Percentiles rank a stretch among this genome's conserved stretches.
These are phyloP conservation scores for Oceanodroma tethys DNA, from an alignment of 2,113 vertebrate species.

Conservation along the genomic window DNA sequence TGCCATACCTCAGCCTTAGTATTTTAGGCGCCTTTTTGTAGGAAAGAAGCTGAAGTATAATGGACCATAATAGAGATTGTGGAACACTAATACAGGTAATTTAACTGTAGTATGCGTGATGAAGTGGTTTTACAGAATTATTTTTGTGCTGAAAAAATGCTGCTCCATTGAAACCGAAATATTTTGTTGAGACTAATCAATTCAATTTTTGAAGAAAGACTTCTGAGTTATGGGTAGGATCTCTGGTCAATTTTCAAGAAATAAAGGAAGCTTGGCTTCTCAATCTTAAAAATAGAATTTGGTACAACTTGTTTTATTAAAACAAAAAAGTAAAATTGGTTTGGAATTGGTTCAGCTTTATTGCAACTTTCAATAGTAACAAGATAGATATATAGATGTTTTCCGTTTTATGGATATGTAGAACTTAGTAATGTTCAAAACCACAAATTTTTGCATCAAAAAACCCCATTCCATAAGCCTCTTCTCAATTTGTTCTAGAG, in stretches of 20 bases:
- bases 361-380: neutral
- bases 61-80: neutral
- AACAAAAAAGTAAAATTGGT: neutral
- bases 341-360: neutral
- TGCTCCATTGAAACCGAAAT: neutral
- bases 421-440: neutral
- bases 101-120: accelerated
- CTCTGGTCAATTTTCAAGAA: neutral
- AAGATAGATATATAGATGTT: neutral
- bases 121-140: neutral
- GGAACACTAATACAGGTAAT: too few species aligned
- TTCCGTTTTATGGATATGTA: neutral
- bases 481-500: neutral
- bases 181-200: neutral
- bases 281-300: neutral
- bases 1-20: neutral
- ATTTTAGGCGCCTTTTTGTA: neutral
- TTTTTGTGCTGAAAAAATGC: neutral
- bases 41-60: neutral
- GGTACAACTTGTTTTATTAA: neutral
- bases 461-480: neutral
- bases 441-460: neutral
- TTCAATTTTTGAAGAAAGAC: neutral
- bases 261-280: neutral
- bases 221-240: neutral